A percentile compares a stretch with the other conserved stretches of the same genome.
Evolutionary conservation across 2,113 vertebrate species (phyloP).

Genomic region (Pyrgilauda ruficollis): DNA sequence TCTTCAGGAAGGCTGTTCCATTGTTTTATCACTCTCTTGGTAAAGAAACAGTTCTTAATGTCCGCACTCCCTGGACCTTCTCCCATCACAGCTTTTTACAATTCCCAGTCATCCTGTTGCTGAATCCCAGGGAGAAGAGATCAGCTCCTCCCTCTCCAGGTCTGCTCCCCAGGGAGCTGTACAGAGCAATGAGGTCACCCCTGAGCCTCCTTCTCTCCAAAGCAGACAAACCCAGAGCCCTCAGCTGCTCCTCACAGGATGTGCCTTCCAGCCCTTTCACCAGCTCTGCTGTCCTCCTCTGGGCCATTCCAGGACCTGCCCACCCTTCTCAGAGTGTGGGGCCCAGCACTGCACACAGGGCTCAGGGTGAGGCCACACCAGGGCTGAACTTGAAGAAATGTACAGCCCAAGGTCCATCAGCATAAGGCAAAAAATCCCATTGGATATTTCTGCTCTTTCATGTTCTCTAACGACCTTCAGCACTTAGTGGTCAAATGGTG

Average conservation of each 20-base stretch:
- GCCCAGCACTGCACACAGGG: not conserved
- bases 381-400: rapidly evolving
- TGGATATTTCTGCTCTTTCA: not conserved
- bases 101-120: not conserved
- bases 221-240: not conserved
- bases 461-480: not conserved
- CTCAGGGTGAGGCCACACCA: rapidly evolving
- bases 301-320: not conserved
- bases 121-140: not conserved
- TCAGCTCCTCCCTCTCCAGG: rapidly evolving
- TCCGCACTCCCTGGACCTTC: not conserved
- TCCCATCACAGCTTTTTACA: not conserved
- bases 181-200: not conserved
- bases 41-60: not conserved
- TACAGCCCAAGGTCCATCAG: not conserved
- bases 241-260: not conserved
- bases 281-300: not conserved
- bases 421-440: not conserved
- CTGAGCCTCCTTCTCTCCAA: not conserved
- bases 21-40: not conserved
- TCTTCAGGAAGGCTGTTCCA: not conserved
- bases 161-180: not conserved
- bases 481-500: rapidly evolving
- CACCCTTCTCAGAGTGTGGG: not conserved
- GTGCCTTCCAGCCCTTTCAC: not conserved